Evolutionary conservation across 2,888 invertebrate genomes (phyloP).

Genomic region (Caenorhabditis macrosperma): DNA sequence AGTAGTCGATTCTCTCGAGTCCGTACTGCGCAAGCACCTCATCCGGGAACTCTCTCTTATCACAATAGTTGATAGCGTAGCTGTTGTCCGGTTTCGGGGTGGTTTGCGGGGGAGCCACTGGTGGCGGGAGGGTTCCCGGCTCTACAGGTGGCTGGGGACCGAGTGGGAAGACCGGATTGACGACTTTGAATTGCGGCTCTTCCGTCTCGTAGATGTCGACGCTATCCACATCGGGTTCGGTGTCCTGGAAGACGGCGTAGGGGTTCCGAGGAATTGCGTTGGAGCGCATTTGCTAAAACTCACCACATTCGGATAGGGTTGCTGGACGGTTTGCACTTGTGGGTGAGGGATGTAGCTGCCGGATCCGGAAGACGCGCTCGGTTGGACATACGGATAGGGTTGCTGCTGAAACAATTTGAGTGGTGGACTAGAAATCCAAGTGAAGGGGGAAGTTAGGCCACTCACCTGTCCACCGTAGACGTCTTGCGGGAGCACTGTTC

Average conservation of each 20-base stretch:
- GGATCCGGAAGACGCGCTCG: conserved; percentile 55
- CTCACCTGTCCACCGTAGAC: conserved; percentile 14
- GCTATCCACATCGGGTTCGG: conserved; percentile 39
- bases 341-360: conserved; percentile 33
- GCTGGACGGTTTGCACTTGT: conserved; percentile 30
- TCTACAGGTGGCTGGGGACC: neutral
- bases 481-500: conserved; percentile 19
- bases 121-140: conserved; percentile 44
- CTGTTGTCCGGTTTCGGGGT: conserved; percentile 62
- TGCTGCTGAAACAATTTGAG: conserved; percentile 5
- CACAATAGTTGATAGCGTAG: conserved; percentile 77
- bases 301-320: conserved; percentile 52
- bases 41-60: conserved; percentile 70
- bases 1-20: conserved; percentile 75
- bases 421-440: neutral
- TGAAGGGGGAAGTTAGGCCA: neutral
- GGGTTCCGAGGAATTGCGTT: neutral
- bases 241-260: conserved; percentile 1
- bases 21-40: conserved; percentile 67
- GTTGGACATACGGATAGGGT: conserved; percentile 49
- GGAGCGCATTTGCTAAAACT: neutral
- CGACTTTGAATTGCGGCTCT: conserved; percentile 57
- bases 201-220: conserved; percentile 44
- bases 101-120: conserved; percentile 24
- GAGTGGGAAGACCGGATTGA: conserved; percentile 41